phyloP scores from a whole-genome alignment of 2,888 invertebrate genomes.

The Pseudococcus longispinus region DNA sequence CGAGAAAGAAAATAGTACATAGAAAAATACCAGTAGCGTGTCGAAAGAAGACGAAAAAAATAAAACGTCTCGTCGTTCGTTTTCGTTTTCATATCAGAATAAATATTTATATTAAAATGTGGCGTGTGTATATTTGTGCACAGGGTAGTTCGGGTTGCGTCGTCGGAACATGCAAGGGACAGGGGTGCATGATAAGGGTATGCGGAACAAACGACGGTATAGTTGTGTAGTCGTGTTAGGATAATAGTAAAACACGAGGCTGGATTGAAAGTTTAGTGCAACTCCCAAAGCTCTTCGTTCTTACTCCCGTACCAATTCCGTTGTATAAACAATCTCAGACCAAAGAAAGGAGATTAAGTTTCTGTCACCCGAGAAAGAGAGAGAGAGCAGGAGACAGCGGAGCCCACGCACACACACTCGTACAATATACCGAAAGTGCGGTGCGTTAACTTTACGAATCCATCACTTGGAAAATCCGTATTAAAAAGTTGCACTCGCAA shows the following conservation, averaged over 20 bases:
- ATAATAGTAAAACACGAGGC: conserved; percentile 52
- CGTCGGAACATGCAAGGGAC: neutral
- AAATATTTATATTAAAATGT: conserved; percentile 53
- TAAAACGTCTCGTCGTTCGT: neutral
- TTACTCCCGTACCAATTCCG: conserved; percentile 50
- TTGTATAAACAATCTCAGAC: conserved; percentile 55
- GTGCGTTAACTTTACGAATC: conserved; percentile 55
- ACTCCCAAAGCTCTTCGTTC: conserved; percentile 51
- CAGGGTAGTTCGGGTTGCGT: neutral
- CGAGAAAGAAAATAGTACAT: neutral
- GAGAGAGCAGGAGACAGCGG: neutral
- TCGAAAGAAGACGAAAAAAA: neutral
- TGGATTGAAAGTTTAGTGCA: conserved; percentile 50
- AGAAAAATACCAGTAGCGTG: neutral
- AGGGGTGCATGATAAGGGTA: neutral
- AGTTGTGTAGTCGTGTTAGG: conserved; percentile 37
- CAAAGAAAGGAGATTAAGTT: conserved; percentile 56
- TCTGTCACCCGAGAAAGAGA: conserved; percentile 46
- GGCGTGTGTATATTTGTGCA: neutral
- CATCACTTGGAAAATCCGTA: conserved; percentile 55
- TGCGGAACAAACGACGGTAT: neutral
- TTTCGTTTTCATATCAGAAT: conserved; percentile 49
- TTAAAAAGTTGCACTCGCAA: conserved; percentile 43
- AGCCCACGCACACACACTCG: neutral
- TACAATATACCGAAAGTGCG: neutral